Percentiles rank a stretch among this genome's conserved stretches.
phyloP scores from a whole-genome alignment of 2,113 vertebrate genomes.

The Lophius piscatorius region DNA sequence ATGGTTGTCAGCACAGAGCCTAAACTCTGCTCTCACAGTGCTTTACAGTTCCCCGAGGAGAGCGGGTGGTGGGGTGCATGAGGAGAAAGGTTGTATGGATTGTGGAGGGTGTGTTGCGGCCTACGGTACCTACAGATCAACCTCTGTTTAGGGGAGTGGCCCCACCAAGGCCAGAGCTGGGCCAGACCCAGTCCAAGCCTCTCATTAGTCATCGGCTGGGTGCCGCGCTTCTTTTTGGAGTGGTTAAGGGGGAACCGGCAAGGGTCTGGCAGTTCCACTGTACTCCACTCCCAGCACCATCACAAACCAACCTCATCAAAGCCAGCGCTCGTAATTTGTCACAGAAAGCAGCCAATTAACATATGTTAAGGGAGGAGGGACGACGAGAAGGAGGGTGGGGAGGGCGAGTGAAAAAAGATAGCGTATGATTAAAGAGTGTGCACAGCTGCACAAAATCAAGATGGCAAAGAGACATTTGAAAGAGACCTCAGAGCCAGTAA shows the following conservation, averaged over 20 bases:
- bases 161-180: conserved; percentile 78
- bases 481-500: conserved; percentile 86
- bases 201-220: conserved; percentile 92
- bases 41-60: conserved; percentile 60
- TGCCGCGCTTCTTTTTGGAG: conserved; percentile 90
- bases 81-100: conserved; percentile 66
- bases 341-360: conserved; percentile 99
- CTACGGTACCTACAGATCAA: conserved; percentile 76
- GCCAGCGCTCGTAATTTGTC: conserved; percentile 98
- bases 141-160: conserved; percentile 77
- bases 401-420: conserved; percentile 87
- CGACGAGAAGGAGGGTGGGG: conserved; percentile 61
- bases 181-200: conserved; percentile 82
- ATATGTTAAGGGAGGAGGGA: conserved; percentile 88
- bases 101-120: conserved; percentile 65
- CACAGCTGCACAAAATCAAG: conserved; percentile 95
- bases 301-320: conserved; percentile 98
- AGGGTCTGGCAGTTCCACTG: conserved; percentile 88
- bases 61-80: conserved; percentile 39
- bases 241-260: conserved; percentile 84
- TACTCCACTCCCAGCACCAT: conserved; percentile 90
- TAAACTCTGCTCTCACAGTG: conserved; percentile 16
- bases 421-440: conserved; percentile 95
- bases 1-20: conserved; percentile 13
- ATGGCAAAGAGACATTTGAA: conserved; percentile 85